phyloP scores from a whole-genome alignment of 2,797 vertebrate species.

The Psittacula echo region DNA sequence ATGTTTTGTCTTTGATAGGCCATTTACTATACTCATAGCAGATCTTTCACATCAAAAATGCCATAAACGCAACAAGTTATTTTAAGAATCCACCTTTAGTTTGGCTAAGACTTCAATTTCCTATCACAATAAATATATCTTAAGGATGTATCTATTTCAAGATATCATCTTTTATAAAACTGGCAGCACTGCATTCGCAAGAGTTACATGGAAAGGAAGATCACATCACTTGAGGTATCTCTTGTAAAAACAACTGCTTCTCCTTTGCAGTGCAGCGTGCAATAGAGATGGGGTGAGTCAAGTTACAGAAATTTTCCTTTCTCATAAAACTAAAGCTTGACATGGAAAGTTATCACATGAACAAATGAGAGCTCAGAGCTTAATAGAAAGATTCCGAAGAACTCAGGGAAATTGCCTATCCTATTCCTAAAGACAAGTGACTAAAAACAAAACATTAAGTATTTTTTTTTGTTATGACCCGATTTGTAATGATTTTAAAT shows the following conservation, averaged over 20 bases:
- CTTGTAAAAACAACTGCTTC: constrained; percentile 22
- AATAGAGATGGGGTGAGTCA: background rate
- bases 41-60: background rate
- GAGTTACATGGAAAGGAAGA: background rate
- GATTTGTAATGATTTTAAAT: background rate
- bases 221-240: background rate
- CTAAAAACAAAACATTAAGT: background rate
- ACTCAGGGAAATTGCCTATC: background rate
- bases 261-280: background rate
- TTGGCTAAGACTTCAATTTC: background rate
- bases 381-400: constrained; percentile 3
- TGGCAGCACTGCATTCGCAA: background rate
- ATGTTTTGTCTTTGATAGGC: background rate
- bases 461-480: background rate
- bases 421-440: background rate
- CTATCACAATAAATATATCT: background rate
- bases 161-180: background rate
- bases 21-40: background rate
- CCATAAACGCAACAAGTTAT: background rate
- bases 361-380: background rate
- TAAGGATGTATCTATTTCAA: background rate
- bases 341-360: background rate
- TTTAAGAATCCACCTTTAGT: background rate
- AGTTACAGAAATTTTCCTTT: constrained; percentile 46
- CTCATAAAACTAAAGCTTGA: constrained; percentile 32